Base-by-base conservation (phyloP, 2,113 vertebrate genomes). In the Cyanoliseus patagonus region DNA sequence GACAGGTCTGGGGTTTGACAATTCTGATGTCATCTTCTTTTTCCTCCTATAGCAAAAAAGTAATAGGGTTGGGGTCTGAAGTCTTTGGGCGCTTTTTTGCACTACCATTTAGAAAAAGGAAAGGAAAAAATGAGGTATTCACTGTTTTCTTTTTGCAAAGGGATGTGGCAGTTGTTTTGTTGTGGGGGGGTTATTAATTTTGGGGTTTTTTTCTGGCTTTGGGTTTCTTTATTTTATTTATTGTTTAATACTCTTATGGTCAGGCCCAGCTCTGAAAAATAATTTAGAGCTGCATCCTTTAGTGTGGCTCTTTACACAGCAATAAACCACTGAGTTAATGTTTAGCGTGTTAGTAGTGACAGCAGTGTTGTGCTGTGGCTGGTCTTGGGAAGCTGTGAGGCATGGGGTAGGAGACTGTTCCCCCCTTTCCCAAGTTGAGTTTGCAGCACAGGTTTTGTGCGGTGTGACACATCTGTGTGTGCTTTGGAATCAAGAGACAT, bases 381-480 rank as follows among this genome's bases (percentile, higher is more conserved):
- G 8, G 27, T 28, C 39, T 68, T 39, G 0, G 30, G 13, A 6
- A 49, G 44, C n/a, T 59, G 42, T 18, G 35, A 53, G 17, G 8
- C 10, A 0, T 4, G 25, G 63, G 39, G 11, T n/a, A 46, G 39
- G 66, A 88, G 2, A 1, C 39, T 80, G 2, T 52, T 57, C 64
- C 57, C 23, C 8, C 3, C 2, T 83, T 64, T 90, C 67, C 23
- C 46, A 63, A 42, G 14, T 16, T 82, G 37, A 3, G 2, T 70
- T 37, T 68, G 28, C 57, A 77, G 2, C 25, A 4, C 8, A 3
- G 25, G 5, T 85, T 86, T 74, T 83, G 37, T 44, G 5, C 7
- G 4, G 3, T 3, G 6, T 30, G 2, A 57, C 2, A 0, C 5
- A 6, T 57, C 47, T 27, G 2, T 24, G 7, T 3, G 1, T 46